phyloP scores from a whole-genome alignment of 2,113 vertebrate genomes.

The Lathamus discolor region DNA sequence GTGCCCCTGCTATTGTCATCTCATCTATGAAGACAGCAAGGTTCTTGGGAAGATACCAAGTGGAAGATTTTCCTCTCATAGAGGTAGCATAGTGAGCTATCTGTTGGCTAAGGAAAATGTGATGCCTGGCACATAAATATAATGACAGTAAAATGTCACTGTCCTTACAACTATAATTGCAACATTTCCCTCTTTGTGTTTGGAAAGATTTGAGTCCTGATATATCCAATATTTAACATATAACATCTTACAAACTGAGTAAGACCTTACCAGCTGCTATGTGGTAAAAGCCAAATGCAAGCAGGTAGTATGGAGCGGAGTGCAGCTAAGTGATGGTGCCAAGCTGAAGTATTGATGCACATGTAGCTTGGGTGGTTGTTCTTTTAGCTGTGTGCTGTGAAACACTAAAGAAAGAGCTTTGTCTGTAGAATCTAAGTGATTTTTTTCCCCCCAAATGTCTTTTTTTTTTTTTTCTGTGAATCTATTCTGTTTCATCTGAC shows the following conservation, averaged over 20 bases:
- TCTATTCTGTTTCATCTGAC: not conserved
- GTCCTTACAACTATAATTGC: not conserved
- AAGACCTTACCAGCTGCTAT: not conserved
- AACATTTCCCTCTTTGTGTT: not conserved
- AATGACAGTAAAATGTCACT: not conserved
- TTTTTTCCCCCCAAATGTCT: not conserved
- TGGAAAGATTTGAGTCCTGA: not conserved
- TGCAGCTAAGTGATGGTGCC: not conserved
- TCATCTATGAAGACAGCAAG: not conserved
- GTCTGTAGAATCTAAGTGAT: not conserved
- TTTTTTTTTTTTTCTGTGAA: not conserved
- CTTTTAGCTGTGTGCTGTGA: not conserved
- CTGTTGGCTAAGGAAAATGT: not conserved
- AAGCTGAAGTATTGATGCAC: not conserved
- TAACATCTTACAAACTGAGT: not conserved
- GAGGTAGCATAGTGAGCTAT: fast-evolving
- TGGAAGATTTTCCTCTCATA: not conserved
- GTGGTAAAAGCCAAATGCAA: not conserved
- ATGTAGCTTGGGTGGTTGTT: not conserved
- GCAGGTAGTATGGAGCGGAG: not conserved
- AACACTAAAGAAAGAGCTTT: not conserved
- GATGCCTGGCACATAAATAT: not conserved
- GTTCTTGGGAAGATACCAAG: not conserved
- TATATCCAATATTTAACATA: not conserved
- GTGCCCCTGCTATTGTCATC: not conserved